Percentiles rank a stretch among this genome's conserved stretches.
These are phyloP conservation scores for Colistium nudipinnis DNA, from an alignment of 2,113 vertebrate genomes.

Conservation along the genomic window DNA sequence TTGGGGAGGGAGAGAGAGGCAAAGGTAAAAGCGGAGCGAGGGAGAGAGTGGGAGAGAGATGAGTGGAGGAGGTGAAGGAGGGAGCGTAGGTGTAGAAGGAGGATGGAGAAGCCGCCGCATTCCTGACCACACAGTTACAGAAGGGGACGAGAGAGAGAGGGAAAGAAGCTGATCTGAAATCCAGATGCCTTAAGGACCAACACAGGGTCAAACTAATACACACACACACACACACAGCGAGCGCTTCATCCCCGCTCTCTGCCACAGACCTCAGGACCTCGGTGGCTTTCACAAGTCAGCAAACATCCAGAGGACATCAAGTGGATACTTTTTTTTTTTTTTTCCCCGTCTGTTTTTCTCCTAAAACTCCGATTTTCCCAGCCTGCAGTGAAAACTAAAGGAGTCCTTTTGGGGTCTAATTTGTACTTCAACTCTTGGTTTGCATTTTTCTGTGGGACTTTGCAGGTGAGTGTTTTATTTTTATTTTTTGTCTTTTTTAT, in stretches of 20 bases:
- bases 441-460: slow-evolving; percentile 42
- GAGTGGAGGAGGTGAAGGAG: slow-evolving; percentile 53
- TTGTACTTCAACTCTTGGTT: slow-evolving; percentile 11
- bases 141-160: slow-evolving; percentile 35
- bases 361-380: slow-evolving; percentile 47
- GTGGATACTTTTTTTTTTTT: slow-evolving; percentile 63
- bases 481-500: slow-evolving; percentile 7
- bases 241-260: slow-evolving; percentile 43
- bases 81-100: slow-evolving; percentile 61
- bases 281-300: slow-evolving; percentile 55
- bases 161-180: slow-evolving; percentile 70
- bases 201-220: slow-evolving; percentile 61
- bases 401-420: slow-evolving; percentile 20
- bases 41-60: slow-evolving; percentile 21
- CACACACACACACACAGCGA: slow-evolving; percentile 23
- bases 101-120: slow-evolving; percentile 72
- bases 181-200: slow-evolving; percentile 74
- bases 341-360: slow-evolving; percentile 42
- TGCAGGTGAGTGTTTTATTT: slow-evolving; percentile 73
- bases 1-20: slow-evolving; percentile 3
- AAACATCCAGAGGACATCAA: slow-evolving; percentile 53
- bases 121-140: slow-evolving; percentile 69
- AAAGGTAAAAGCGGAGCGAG: neutral
- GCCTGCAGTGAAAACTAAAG: slow-evolving; percentile 22
- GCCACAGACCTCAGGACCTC: slow-evolving; percentile 38